A percentile compares a stretch with the other conserved stretches of the same genome.
Conservation (phyloP, 2,113 vertebrate species). For the Leptodactylus fuscus region DNA sequence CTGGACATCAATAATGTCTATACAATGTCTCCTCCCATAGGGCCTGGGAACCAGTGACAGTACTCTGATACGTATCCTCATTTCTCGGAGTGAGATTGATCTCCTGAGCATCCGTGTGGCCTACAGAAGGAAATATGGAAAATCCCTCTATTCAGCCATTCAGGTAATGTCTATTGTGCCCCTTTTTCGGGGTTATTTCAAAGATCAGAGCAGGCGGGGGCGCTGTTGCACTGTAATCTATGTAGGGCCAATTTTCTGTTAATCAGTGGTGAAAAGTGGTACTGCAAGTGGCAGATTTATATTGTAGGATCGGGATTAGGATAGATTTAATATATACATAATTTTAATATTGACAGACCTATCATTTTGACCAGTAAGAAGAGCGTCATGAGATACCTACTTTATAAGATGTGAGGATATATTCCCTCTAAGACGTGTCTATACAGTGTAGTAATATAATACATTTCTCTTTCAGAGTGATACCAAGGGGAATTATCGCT, state of each 20-base stretch:
- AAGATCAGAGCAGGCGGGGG: neutral
- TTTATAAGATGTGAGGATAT: neutral
- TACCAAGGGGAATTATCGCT: constrained; percentile 62
- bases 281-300: neutral
- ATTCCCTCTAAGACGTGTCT: neutral
- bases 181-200: neutral
- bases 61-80: constrained; percentile 67
- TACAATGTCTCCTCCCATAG: constrained; percentile 59
- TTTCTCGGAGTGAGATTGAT: constrained; percentile 74
- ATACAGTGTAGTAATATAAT: neutral
- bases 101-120: constrained; percentile 73
- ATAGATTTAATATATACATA: no score
- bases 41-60: constrained; percentile 57
- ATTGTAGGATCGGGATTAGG: neutral
- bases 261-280: neutral
- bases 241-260: neutral
- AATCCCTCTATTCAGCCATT: constrained; percentile 74
- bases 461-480: constrained; percentile 61
- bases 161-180: constrained; percentile 62
- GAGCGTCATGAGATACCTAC: neutral
- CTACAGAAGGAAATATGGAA: constrained; percentile 71
- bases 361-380: neutral
- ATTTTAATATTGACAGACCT: neutral
- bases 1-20: no score
- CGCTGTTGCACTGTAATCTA: neutral